phyloP scores from a whole-genome alignment of 2,113 vertebrate genomes.

The Phrynocephalus versicolor region DNA sequence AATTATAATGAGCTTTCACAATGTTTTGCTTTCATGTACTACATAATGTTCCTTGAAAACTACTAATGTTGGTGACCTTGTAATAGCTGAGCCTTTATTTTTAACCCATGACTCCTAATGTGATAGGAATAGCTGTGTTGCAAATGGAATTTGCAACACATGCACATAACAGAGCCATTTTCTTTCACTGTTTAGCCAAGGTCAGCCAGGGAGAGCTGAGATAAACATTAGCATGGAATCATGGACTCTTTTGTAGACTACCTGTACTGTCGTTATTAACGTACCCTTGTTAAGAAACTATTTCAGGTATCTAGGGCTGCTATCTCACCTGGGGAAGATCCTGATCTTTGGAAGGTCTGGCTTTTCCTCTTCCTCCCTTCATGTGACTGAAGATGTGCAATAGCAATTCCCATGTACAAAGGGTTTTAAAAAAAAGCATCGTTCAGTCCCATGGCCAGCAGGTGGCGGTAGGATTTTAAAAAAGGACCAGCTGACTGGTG shows the following conservation, averaged over 20 bases:
- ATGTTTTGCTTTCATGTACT: not conserved
- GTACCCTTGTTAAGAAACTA: slow-evolving; percentile 19
- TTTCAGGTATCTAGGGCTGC: slow-evolving; percentile 45
- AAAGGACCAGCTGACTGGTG: too few species aligned
- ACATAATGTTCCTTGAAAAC: slow-evolving; percentile 5
- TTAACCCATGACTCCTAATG: slow-evolving; percentile 42
- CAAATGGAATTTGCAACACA: slow-evolving; percentile 60
- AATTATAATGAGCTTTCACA: slow-evolving; percentile 18
- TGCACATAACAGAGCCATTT: slow-evolving; percentile 44
- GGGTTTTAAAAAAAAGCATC: too few species aligned
- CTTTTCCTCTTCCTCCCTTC: too few species aligned
- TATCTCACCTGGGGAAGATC: too few species aligned
- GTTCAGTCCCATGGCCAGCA: too few species aligned
- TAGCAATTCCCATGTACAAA: too few species aligned
- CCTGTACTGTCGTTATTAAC: slow-evolving; percentile 32
- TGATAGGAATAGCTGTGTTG: slow-evolving; percentile 62
- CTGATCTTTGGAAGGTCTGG: too few species aligned
- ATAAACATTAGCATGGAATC: not conserved
- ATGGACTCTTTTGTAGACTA: slow-evolving; percentile 35
- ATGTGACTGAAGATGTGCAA: too few species aligned
- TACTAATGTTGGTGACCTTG: slow-evolving; percentile 2
- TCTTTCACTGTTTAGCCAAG: slow-evolving; percentile 42
- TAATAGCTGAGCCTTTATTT: slow-evolving; percentile 29
- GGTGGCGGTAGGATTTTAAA: too few species aligned
- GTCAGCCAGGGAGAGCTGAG: slow-evolving; percentile 36